phyloP scores from a whole-genome alignment of 2,113 vertebrate species.

The Pavo muticus region DNA sequence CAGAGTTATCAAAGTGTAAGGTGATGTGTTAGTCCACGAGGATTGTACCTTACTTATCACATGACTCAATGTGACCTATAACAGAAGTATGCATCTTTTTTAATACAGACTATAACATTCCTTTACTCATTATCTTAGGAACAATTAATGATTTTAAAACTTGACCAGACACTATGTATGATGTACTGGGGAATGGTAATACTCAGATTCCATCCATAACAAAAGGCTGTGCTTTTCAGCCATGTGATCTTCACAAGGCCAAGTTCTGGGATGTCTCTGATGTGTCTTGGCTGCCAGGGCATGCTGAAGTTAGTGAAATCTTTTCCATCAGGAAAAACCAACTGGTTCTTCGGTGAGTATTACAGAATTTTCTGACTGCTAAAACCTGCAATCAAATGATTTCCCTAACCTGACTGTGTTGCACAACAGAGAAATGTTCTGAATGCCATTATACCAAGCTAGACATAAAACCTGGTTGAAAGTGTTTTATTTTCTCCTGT shows the following conservation, averaged over 20 bases:
- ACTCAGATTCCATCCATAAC: background rate
- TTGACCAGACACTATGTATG: background rate
- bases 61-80: background rate
- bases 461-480: background rate
- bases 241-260: background rate
- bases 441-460: background rate
- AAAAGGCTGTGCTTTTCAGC: background rate
- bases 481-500: background rate
- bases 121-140: background rate
- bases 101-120: background rate
- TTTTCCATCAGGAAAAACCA: background rate
- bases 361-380: background rate
- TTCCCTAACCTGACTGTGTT: background rate
- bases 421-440: background rate
- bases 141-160: background rate
- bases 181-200: background rate
- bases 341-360: background rate
- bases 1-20: background rate
- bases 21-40: rapidly evolving
- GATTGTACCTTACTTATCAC: background rate
- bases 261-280: background rate
- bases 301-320: background rate
- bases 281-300: background rate
- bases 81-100: background rate
- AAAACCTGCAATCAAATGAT: background rate